Evolutionary conservation across 2,888 invertebrate species (phyloP), one percentile per base, ranked within the genome.

Genomic region (Ormyrus rosae): DNA sequence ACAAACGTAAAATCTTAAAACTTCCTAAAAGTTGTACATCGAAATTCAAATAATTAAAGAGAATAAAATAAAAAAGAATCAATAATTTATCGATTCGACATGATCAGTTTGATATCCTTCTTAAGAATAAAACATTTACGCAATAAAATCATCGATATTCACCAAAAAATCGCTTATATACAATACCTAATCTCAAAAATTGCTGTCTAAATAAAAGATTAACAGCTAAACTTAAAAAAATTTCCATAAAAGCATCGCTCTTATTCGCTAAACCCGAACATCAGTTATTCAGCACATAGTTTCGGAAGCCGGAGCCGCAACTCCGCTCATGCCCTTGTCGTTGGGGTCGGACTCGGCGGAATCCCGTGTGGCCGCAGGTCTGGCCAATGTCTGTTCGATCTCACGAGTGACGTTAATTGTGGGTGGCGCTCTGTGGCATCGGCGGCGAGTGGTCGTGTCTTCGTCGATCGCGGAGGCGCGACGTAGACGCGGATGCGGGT

Each of bases 251-350:
- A 65, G 65, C 8, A 51, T n/a, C 50, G 50, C 48, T 65, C 50
- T 65, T 65, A 48, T 65, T 48, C 8, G 2, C 34, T 11, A 46
- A 45, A 69, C 9, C 7, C 55, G 9, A 45, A 6, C 8, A n/a
- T 61, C 9, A 5, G 70, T 69, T 78, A 70, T 10, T 83, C 81
- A 90, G 82, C 91, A 91, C 91, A 91, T 91, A 9, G 90, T 91
- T 82, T 91, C 91, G 3, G 90, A 90, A 53, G 90, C 90, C 0
- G 91, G 91, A 0, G 90, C 88, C 13, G 91, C 89, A 45, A 88
- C 88, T 19, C 83, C 87, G 70, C 84, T 86, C 73, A 88, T 83
- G 75, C 84, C 86, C 67, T 89, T 87, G 58, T 89, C 88, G n/a
- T 85, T 88, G 5, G 87, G 85, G 68, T 89, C 88, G 8, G 86